Base-by-base conservation (phyloP, 35 echinoderm and acorn worm genomes). In the Ophioderma brevispina region DNA sequence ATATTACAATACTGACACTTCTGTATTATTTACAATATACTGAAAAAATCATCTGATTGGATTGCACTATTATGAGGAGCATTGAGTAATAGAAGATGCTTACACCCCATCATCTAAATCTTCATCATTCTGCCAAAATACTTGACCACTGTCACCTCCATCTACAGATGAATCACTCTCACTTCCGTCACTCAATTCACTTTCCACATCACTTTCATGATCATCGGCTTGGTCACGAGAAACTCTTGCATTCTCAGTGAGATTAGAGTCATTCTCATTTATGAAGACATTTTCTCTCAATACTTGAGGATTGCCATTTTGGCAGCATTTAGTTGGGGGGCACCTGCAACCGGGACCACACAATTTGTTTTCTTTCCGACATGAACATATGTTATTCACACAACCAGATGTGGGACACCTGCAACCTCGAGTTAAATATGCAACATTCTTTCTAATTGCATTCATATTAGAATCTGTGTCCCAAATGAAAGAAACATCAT, bases 321-420 rank as follows among this genome's bases (percentile, higher is more conserved):
- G n/a, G n/a, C n/a, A n/a, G n/a, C n/a, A n/a, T n/a, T n/a, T n/a
- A n/a, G n/a, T n/a, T n/a, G n/a, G n/a, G n/a, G n/a, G 32, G 40
- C 85, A 87, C 40, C 18, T 37, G 40, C 85, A 87, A 40, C 85
- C 85, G 30, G 86, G 86, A 34, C 86, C 76, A 39, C 86, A 88
- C 25, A 30, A 40, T 6, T 42, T 79, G 33, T 25, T 23, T 42
- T 78, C 32, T 50, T 88, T 88, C 41, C 78, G 38, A 39, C 86
- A 88, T 78, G 64, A 76, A 50, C 86, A 88, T 78, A 15, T 37
- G 39, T 49, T 77, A 35, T 88, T 88, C 2, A 25, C 28, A 78
- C 86, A 88, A 38, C 37, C 75, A 79, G 31, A 76, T 88, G 78
- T 88, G 23, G 17, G 28, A 52, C 86, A 88, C 13, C 52, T 36